phyloP scores from a whole-genome alignment of 2,888 invertebrate species.

The Drosophila paranaensis region DNA sequence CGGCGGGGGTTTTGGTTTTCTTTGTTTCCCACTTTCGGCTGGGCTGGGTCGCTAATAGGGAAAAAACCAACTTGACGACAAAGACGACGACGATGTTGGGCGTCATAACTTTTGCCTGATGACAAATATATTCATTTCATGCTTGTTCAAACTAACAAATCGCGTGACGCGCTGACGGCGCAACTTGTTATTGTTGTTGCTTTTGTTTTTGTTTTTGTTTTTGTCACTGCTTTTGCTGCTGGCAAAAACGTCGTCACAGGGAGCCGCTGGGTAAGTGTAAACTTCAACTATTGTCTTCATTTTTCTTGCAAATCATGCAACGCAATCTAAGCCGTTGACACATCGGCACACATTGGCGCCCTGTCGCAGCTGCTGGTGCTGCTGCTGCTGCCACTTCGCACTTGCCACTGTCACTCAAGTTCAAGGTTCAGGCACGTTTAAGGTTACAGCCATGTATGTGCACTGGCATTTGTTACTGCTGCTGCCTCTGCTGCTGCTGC shows the following conservation, averaged over 20 bases:
- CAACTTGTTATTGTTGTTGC: constrained; percentile 47
- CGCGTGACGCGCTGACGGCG: constrained; percentile 72
- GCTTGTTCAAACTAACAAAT: constrained; percentile 73
- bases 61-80: constrained; percentile 40
- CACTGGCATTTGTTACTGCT: constrained; percentile 22
- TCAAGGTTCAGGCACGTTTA: constrained; percentile 66
- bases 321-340: constrained; percentile 77
- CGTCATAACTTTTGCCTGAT: constrained; percentile 70
- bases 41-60: constrained; percentile 60
- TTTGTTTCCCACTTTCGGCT: constrained; percentile 19
- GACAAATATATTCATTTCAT: constrained; percentile 79
- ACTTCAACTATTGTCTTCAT: constrained; percentile 78
- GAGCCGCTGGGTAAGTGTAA: constrained; percentile 65
- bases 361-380: constrained; percentile 46
- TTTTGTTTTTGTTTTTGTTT: constrained; percentile 16
- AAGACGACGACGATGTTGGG: constrained; percentile 44
- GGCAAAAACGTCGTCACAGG: constrained; percentile 32
- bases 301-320: constrained; percentile 80
- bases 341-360: constrained; percentile 60
- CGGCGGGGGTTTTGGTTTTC: constrained; percentile 25
- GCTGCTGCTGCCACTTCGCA: constrained; percentile 53
- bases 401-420: constrained; percentile 70
- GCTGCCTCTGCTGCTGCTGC: constrained; percentile 1
- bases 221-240: constrained; percentile 10
- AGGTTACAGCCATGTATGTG: constrained; percentile 36